Conservation (phyloP, 2,888 invertebrate genomes). For the Tuta absoluta region DNA sequence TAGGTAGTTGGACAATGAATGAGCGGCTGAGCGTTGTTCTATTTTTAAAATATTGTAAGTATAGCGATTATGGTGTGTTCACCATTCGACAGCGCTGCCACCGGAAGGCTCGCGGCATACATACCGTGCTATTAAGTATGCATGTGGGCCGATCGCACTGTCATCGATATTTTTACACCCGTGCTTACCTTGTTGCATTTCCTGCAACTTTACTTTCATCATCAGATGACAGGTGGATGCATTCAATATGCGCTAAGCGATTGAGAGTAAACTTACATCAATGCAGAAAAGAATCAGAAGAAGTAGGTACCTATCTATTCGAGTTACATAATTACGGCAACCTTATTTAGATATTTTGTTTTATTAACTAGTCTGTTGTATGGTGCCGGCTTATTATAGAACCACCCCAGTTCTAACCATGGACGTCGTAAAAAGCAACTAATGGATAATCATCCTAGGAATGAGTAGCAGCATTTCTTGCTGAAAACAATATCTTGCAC, state of each 20-base stretch:
- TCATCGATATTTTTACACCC: constrained; percentile 55
- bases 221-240: constrained; percentile 20
- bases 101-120: constrained; percentile 68
- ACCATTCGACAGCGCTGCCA: constrained; percentile 48
- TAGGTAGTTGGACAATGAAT: constrained; percentile 34
- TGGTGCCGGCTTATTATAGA: too few relatives aligned
- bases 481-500: too few relatives aligned
- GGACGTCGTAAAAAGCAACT: too few relatives aligned
- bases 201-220: constrained; percentile 56
- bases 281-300: too few relatives aligned
- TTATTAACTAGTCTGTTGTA: too few relatives aligned
- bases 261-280: too few relatives aligned
- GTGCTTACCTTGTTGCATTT: constrained; percentile 46
- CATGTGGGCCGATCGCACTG: constrained; percentile 54
- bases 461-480: too few relatives aligned
- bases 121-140: constrained; percentile 38
- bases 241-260: neutral
- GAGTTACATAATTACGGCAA: too few relatives aligned
- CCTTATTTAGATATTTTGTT: too few relatives aligned
- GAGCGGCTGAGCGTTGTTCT: constrained; percentile 34
- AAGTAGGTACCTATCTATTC: too few relatives aligned
- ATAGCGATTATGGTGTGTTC: constrained; percentile 49
- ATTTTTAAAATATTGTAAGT: constrained; percentile 31
- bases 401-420: too few relatives aligned
- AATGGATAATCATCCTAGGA: too few relatives aligned